phyloP scores from a whole-genome alignment of 2,888 invertebrate species.

The Latheticus oryzae region DNA sequence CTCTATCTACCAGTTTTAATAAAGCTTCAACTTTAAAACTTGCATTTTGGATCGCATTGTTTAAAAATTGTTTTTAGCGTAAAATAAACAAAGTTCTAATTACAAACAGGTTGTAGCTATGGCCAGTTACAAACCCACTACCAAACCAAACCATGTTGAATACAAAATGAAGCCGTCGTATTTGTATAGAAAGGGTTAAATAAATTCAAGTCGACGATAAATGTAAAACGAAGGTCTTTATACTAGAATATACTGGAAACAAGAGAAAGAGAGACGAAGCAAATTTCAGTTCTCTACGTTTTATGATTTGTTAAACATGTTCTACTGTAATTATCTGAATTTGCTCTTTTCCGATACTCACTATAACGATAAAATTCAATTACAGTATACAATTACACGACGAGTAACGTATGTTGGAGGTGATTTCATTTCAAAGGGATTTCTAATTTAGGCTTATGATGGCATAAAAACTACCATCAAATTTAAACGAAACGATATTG shows the following conservation, averaged over 20 bases:
- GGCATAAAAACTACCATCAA: constrained; percentile 10
- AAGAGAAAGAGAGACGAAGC: constrained; percentile 9
- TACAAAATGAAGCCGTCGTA: too few species aligned
- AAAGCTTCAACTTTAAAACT: too few species aligned
- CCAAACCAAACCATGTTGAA: too few species aligned
- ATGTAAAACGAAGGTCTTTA: constrained; percentile 10
- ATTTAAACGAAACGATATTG: constrained; percentile 16
- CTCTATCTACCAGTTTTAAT: too few species aligned
- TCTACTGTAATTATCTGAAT: constrained; percentile 30
- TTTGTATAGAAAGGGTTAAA: constrained; percentile 23
- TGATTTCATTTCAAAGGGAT: constrained; percentile 19
- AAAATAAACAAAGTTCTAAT: constrained; percentile 21
- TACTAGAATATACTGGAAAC: constrained; percentile 9
- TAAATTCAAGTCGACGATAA: constrained; percentile 29
- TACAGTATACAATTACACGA: constrained; percentile 33
- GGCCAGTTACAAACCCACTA: too few species aligned
- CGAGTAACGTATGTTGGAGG: constrained; percentile 21
- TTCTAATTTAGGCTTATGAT: constrained; percentile 15
- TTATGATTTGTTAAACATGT: constrained; percentile 37
- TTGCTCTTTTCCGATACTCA: constrained; percentile 32
- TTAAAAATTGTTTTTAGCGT: too few species aligned
- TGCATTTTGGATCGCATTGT: too few species aligned
- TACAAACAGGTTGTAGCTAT: constrained; percentile 5
- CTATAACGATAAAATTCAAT: constrained; percentile 34
- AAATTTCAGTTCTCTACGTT: constrained; percentile 19